These are phyloP conservation scores for Brachionus sp. DNA, from an alignment of 1,140 invertebrate genomes.

Conservation along the genomic window DNA sequence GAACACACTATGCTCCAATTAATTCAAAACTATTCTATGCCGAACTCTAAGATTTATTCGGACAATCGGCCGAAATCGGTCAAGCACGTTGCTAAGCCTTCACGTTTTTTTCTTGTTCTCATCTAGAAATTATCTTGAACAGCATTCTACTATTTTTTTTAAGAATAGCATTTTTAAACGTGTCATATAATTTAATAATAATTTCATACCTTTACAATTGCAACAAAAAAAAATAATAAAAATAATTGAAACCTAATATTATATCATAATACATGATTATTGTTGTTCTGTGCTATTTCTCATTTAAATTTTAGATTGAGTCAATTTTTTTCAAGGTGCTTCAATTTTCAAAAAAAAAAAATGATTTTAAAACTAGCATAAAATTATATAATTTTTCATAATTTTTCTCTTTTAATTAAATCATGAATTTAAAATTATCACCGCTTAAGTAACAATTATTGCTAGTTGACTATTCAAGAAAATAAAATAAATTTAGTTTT, in stretches of 20 bases:
- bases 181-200: not conserved
- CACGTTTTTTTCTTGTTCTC: not conserved
- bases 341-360: not conserved
- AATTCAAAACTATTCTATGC: not conserved
- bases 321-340: not conserved
- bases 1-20: constrained; percentile 27
- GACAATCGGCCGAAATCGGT: not conserved
- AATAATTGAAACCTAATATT: not conserved
- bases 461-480: too few species aligned
- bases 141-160: not conserved
- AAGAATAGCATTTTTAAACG: not conserved
- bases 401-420: not conserved
- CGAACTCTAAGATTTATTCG: not conserved
- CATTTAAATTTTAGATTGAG: constrained; percentile 10
- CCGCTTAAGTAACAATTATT: not conserved
- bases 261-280: not conserved
- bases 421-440: not conserved
- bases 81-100: not conserved
- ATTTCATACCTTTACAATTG: not conserved
- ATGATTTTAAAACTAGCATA: constrained; percentile 4
- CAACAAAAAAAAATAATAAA: not conserved
- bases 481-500: too few species aligned
- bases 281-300: constrained; percentile 1
- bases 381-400: constrained; percentile 13
- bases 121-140: not conserved